Conservation (phyloP, 2,888 invertebrate species). For the Sialis fuliginosa region DNA sequence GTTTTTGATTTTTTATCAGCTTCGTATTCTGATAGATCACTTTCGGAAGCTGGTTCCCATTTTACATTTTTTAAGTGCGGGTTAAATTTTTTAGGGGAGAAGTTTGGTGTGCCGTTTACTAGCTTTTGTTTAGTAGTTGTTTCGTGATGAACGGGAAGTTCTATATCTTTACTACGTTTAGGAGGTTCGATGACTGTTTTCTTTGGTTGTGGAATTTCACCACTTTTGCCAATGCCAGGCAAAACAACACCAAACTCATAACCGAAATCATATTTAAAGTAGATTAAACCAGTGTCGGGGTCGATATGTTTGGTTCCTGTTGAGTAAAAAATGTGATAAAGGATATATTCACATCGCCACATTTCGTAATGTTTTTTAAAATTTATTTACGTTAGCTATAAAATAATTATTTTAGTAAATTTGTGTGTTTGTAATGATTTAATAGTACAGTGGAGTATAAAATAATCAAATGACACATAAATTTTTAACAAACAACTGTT, state of each 20-base stretch:
- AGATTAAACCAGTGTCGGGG: constrained; percentile 56
- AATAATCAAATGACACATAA: too few species aligned
- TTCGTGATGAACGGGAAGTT: constrained; percentile 51
- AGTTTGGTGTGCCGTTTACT: neutral
- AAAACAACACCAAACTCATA: constrained; percentile 60
- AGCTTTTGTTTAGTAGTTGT: constrained; percentile 23
- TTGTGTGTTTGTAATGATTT: too few species aligned
- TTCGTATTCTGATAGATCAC: constrained; percentile 41
- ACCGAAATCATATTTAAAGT: constrained; percentile 69
- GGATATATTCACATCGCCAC: neutral
- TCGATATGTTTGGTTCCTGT: constrained; percentile 59
- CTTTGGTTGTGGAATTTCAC: constrained; percentile 24
- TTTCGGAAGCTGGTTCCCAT: constrained; percentile 43
- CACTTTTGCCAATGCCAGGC: constrained; percentile 42
- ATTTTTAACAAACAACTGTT: too few species aligned
- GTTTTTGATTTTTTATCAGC: constrained; percentile 14
- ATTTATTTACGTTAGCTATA: too few species aligned
- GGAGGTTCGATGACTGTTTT: constrained; percentile 31
- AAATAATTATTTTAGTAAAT: too few species aligned
- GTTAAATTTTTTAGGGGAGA: constrained; percentile 7
- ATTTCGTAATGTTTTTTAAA: neutral
- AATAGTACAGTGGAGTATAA: too few species aligned
- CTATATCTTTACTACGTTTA: constrained; percentile 36
- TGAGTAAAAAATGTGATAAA: constrained; percentile 1
- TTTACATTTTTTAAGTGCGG: constrained; percentile 28